Evolutionary conservation across 2,113 vertebrate species (phyloP), one percentile per base, ranked within the genome.

Genomic region (Gulo gulo): DNA sequence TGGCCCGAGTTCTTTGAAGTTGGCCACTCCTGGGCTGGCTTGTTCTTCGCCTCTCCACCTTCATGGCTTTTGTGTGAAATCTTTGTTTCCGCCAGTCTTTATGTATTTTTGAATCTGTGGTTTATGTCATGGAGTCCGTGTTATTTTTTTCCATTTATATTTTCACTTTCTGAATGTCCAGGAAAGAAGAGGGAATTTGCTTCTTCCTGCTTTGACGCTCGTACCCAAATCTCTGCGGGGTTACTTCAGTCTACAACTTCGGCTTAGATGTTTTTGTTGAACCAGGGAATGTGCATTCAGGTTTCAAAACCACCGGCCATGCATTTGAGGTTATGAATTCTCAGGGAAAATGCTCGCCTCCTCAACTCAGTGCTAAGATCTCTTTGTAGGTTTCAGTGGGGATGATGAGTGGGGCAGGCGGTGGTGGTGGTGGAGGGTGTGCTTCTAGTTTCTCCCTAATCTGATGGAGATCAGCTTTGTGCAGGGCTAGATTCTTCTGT

Each of bases 141-240:
- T 84, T 82, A 39, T 71, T 88, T 94, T 94, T 92, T 80, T 92
- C 74, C 83, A 36, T 81, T 88, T 92, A 63, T 61, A 13, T 47
- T 92, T 73, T 67, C n/a, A 23, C 24, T 24, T 82, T 52, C 55
- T 63, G 87, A 93, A 67, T 42, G 50, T 79, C 79, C 21, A 83
- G 83, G 90, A 87, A 91, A 71, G 76, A 93, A 69, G 69, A 93
- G n/a, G 61, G n/a, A 71, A 73, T 89, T 87, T 69, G 36, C 34
- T 36, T 20, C 80, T 50, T 55, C 52, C 52, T 50, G 31, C 29
- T 89, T 76, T 16, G 61, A 52, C 39, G 8, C 67, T 67, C 57
- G 18, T 69, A 47, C 47, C 21, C 2, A 45, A 79, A 83, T 92
- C 69, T 69, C 96, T 47, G 47, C 26, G 47, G 63, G 63, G 14